Percentiles rank a stretch among this genome's conserved stretches.
Conservation (phyloP, 2,797 vertebrate species). For the Eulemur mongoz region DNA sequence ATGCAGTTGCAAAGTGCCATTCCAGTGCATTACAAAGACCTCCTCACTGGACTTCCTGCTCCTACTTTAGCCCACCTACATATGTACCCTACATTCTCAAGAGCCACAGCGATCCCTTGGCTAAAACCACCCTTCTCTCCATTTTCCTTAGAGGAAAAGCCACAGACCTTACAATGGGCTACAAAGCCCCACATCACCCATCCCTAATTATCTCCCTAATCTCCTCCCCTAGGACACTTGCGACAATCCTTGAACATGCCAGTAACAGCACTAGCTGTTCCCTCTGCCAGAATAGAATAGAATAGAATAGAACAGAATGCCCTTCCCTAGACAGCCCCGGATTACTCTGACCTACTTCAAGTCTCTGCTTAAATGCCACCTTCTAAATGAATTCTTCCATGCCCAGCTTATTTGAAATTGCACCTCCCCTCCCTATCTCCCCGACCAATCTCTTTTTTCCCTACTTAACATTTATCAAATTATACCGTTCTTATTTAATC, state of each 20-base stretch:
- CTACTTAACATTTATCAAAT: not conserved
- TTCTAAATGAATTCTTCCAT: not conserved
- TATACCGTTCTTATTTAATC: not conserved
- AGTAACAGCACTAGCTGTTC: not conserved
- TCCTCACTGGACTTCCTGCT: not conserved
- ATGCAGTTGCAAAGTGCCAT: not conserved
- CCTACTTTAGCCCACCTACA: not conserved
- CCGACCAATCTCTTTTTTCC: not conserved
- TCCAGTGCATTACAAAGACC: not conserved
- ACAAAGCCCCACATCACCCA: not conserved
- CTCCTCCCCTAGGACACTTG: not conserved
- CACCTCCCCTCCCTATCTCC: too few relatives aligned
- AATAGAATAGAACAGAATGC: not conserved
- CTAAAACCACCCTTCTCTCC: not conserved
- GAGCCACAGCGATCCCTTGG: not conserved
- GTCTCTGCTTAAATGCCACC: not conserved
- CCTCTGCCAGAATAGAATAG: not conserved
- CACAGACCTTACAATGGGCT: not conserved
- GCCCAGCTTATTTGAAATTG: not conserved
- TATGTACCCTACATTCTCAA: too few relatives aligned
- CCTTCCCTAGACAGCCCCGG: not conserved
- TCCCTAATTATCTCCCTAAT: not conserved
- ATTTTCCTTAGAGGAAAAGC: not conserved
- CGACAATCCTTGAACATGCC: not conserved
- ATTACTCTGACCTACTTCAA: not conserved